Evolutionary conservation across 2,797 vertebrate genomes (phyloP).

Genomic region (Sphenopsis melanotis): DNA sequence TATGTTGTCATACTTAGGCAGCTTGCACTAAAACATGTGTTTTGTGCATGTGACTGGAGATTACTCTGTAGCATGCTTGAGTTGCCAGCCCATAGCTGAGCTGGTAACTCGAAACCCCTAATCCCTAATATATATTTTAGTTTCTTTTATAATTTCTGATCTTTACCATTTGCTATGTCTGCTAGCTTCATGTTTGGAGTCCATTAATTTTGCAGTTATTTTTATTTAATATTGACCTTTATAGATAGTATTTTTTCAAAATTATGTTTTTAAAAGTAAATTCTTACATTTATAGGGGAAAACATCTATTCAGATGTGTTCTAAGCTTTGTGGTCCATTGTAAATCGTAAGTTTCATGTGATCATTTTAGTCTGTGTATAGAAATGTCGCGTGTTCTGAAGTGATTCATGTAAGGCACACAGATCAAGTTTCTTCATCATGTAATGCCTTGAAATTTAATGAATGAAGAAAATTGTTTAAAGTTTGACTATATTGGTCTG

Average conservation of each 20-base stretch:
- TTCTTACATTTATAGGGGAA: neutral
- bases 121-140: neutral
- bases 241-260: neutral
- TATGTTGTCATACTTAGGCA: neutral
- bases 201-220: neutral
- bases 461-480: neutral
- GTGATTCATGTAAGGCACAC: neutral
- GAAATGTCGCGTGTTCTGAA: neutral
- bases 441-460: neutral
- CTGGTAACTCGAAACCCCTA: neutral
- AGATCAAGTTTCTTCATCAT: neutral
- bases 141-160: neutral
- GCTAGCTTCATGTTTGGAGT: neutral
- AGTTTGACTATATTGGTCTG: fast-evolving
- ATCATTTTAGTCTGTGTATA: neutral
- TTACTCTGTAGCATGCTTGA: neutral
- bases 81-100: neutral
- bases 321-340: neutral
- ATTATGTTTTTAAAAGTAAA: neutral
- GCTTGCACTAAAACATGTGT: neutral
- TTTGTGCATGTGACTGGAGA: conserved; percentile 1
- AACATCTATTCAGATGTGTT: neutral
- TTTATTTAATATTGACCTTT: neutral
- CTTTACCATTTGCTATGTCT: neutral
- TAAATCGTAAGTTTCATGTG: neutral